Evolutionary conservation across 2,888 invertebrate species (phyloP), one percentile per base, ranked within the genome.

Genomic region (Melanostoma mellinum): DNA sequence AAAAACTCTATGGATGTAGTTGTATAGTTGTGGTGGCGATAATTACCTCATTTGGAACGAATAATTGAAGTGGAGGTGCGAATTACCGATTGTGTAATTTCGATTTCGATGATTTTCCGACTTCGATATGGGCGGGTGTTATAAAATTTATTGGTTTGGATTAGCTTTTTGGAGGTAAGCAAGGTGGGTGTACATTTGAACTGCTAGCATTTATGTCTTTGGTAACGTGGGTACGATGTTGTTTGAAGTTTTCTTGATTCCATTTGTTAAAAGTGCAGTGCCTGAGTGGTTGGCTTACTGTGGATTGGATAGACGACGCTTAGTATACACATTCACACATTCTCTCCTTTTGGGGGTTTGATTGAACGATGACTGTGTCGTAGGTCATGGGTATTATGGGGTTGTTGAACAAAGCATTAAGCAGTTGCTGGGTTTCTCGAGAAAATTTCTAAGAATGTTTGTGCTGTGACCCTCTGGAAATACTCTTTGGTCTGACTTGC

Each of bases 21-120:
- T 20, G 20, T 20, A 4, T 10, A 32, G 42, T 61, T 48, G 58
- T 53, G 75, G 32, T 69, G 67, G 82, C 74, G 84, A 84, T 84
- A 84, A 84, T 84, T 84, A 84, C 84, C 84, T 84, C 84, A 84
- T 79, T 84, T 84, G 84, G 84, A 79, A 79, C 79, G 71, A 55
- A 74, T 84, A 84, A 84, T 84, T 79, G 84, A 79, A 84, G 74
- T 79, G 40, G 84, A 84, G 84, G 84, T 84, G 84, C 84, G 84
- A 84, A 84, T 67, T 79, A 79, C 67, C 84, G 79, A 84, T 84
- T 84, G 84, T 50, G 79, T 75, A 84, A 84, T 61, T 44, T 46
- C 65, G 74, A 75, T 61, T 79, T 58, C 71, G 71, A 79, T 79
- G 69, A 77, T 77, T 82, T 82, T 52, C 46, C 42, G 53, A 46